These are phyloP conservation scores for Prolemur simus DNA, from an alignment of 2,113 vertebrate species.

Conservation along the genomic window DNA sequence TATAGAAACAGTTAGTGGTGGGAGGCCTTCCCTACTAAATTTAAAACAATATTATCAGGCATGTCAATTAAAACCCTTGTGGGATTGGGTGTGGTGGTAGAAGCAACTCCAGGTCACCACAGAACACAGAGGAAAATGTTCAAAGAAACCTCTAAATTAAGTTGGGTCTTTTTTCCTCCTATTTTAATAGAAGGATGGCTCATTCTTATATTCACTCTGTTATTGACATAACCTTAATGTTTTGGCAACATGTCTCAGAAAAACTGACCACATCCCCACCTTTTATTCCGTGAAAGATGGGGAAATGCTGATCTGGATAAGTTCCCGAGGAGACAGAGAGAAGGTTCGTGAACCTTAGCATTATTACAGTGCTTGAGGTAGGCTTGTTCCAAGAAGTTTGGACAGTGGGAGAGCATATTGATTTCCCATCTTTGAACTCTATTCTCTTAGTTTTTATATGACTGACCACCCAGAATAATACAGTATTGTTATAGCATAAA, in stretches of 20 bases:
- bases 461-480: slow-evolving; percentile 73
- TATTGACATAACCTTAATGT: slow-evolving; percentile 71
- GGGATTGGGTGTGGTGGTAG: slow-evolving; percentile 74
- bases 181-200: slow-evolving; percentile 59
- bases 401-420: slow-evolving; percentile 44
- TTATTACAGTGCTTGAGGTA: slow-evolving; percentile 56
- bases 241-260: slow-evolving; percentile 64
- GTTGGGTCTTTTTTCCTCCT: slow-evolving; percentile 1
- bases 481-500: slow-evolving; percentile 63
- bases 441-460: slow-evolving; percentile 50
- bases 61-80: slow-evolving; percentile 75
- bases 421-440: slow-evolving; percentile 65
- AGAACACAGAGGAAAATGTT: slow-evolving; percentile 65
- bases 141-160: slow-evolving; percentile 58
- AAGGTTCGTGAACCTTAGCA: slow-evolving; percentile 68
- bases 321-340: slow-evolving; percentile 58
- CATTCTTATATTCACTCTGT: slow-evolving; percentile 44
- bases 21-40: slow-evolving; percentile 75
- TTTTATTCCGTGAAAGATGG: slow-evolving; percentile 51
- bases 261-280: slow-evolving; percentile 46
- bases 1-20: slow-evolving; percentile 76
- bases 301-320: slow-evolving; percentile 59
- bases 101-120: slow-evolving; percentile 62
- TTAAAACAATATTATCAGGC: slow-evolving; percentile 80
- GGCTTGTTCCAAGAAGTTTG: slow-evolving; percentile 72